Evolutionary conservation across 2,113 vertebrate species (phyloP).

Genomic region (Psilopogon haemacephalus): DNA sequence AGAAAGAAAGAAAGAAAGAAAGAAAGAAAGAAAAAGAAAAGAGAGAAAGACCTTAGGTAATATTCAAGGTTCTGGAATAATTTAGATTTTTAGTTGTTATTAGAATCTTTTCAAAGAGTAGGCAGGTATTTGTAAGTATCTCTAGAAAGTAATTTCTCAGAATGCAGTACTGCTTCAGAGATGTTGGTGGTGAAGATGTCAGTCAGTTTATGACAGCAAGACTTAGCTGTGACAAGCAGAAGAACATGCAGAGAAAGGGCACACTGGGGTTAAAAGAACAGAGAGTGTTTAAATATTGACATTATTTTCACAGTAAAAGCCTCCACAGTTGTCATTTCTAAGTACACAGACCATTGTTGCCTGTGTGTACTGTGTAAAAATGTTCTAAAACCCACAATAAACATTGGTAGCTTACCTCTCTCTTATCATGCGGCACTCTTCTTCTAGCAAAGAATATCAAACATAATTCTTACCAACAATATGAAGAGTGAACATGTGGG

Average conservation of each 20-base stretch:
- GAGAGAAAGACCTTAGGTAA: too few relatives aligned
- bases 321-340: background rate
- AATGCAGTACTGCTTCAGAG: background rate
- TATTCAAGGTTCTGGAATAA: background rate
- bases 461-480: background rate
- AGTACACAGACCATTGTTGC: background rate
- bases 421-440: background rate
- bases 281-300: background rate
- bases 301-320: background rate
- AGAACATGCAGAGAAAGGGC: background rate
- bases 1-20: too few relatives aligned
- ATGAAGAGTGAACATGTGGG: fast-evolving
- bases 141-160: background rate
- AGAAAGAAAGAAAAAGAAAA: too few relatives aligned
- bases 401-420: background rate
- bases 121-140: background rate
- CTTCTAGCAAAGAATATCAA: background rate
- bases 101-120: background rate
- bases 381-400: background rate
- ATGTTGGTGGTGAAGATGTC: background rate
- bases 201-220: background rate
- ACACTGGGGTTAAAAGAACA: background rate
- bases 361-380: background rate
- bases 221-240: background rate
- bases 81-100: background rate